Percentiles rank a stretch among this genome's conserved stretches.
phyloP scores from a whole-genome alignment of 1,140 invertebrate genomes.

The Drusus annulatus region DNA sequence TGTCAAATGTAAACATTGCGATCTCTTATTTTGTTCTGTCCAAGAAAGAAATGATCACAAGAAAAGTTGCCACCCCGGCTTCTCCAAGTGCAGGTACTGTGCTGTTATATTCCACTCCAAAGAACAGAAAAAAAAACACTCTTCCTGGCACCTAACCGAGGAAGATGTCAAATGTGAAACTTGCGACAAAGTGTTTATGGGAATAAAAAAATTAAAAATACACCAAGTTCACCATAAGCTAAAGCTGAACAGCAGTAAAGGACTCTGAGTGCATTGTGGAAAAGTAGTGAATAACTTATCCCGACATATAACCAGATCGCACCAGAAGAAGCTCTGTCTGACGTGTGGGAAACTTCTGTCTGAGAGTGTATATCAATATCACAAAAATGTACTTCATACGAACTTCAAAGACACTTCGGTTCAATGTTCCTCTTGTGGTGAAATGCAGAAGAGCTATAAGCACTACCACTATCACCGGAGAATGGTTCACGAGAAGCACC shows the following conservation, averaged over 20 bases:
- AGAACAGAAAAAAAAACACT: conserved; percentile 2
- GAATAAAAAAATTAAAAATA: background rate
- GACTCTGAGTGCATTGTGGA: background rate
- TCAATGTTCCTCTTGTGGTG: background rate
- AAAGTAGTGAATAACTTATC: background rate
- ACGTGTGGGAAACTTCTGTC: background rate
- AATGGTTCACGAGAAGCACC: conserved; percentile 17
- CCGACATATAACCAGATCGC: background rate
- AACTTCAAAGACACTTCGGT: background rate
- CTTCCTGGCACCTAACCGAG: background rate
- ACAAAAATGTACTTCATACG: background rate
- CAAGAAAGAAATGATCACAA: no score
- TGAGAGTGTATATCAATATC: background rate
- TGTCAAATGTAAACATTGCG: conserved; percentile 9
- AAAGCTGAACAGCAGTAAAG: no score
- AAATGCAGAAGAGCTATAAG: background rate
- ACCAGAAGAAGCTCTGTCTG: background rate
- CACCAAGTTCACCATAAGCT: no score
- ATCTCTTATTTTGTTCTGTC: no score
- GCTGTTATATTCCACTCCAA: background rate
- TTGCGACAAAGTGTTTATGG: background rate
- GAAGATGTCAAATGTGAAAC: background rate
- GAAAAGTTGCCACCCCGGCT: background rate
- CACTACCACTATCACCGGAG: conserved; percentile 2
- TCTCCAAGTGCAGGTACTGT: background rate